Conservation (phyloP, 2,113 vertebrate species). For the Lophotis ruficrista region DNA sequence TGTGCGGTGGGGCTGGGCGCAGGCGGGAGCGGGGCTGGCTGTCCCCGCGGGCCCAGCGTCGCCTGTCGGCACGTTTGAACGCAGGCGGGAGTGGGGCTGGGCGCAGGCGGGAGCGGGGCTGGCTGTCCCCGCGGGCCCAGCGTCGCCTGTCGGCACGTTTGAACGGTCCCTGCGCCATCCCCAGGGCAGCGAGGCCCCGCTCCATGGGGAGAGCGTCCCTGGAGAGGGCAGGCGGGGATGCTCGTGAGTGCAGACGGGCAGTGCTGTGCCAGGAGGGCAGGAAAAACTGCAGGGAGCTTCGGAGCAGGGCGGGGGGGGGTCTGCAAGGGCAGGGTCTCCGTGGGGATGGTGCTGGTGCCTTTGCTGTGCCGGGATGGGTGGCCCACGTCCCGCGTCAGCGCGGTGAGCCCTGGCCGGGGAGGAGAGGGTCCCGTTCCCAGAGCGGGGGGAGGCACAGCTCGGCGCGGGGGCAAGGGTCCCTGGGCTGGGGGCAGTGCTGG, state of each 20-base stretch:
- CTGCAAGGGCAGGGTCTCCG: accelerated
- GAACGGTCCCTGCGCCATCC: background rate
- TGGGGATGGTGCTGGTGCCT: accelerated
- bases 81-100: background rate
- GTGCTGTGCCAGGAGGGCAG: background rate
- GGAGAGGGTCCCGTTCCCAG: background rate
- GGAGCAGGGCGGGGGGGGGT: background rate
- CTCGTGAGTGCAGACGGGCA: background rate
- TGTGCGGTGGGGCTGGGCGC: background rate
- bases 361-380: background rate
- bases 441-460: background rate
- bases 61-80: too few relatives aligned
- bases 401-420: too few relatives aligned
- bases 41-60: accelerated
- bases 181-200: background rate
- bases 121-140: background rate
- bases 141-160: accelerated
- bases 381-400: background rate
- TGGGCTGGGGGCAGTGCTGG: background rate
- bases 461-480: background rate
- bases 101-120: background rate
- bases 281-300: background rate
- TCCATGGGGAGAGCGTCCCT: accelerated
- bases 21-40: background rate
- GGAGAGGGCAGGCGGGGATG: background rate